Evolutionary conservation across 2,113 vertebrate species (phyloP).

Genomic region (Bubo scandiacus): DNA sequence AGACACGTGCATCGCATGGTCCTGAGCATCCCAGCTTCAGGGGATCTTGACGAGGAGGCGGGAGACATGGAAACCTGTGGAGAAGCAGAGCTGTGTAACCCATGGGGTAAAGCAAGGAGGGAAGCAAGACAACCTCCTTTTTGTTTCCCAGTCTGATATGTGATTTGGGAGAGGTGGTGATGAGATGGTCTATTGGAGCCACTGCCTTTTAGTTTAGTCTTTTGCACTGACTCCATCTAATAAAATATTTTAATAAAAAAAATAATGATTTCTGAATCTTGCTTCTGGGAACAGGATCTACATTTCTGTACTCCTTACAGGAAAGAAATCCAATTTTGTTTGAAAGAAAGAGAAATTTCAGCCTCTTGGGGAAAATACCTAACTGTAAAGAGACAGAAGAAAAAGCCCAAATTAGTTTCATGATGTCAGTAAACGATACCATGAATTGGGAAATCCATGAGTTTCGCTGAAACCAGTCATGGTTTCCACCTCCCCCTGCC

Average conservation of each 20-base stretch:
- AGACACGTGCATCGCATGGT: rapidly evolving
- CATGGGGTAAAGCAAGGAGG: neutral
- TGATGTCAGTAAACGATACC: slow-evolving; percentile 39
- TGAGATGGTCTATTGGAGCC: neutral
- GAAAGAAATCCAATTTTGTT: slow-evolving; percentile 7
- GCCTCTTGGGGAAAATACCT: neutral
- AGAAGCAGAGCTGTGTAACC: neutral
- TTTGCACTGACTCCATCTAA: neutral
- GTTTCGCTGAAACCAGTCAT: slow-evolving; percentile 54
- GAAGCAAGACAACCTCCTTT: neutral
- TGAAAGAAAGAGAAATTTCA: slow-evolving; percentile 24
- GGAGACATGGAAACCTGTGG: neutral
- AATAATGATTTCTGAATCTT: neutral
- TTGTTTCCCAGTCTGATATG: neutral
- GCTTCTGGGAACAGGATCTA: neutral
- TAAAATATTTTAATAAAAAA: neutral
- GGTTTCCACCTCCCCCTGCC: slow-evolving; percentile 23
- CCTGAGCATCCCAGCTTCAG: neutral
- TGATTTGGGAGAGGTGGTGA: neutral
- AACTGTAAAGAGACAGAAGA: slow-evolving; percentile 39
- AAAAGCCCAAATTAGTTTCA: slow-evolving; percentile 37
- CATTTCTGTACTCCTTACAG: slow-evolving; percentile 10
- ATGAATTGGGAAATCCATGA: slow-evolving; percentile 21
- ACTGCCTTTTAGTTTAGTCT: neutral
- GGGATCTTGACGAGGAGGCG: rapidly evolving